These are phyloP conservation scores for Trypoxylon attenuatum DNA, from an alignment of 2,888 invertebrate genomes.

Conservation along the genomic window DNA sequence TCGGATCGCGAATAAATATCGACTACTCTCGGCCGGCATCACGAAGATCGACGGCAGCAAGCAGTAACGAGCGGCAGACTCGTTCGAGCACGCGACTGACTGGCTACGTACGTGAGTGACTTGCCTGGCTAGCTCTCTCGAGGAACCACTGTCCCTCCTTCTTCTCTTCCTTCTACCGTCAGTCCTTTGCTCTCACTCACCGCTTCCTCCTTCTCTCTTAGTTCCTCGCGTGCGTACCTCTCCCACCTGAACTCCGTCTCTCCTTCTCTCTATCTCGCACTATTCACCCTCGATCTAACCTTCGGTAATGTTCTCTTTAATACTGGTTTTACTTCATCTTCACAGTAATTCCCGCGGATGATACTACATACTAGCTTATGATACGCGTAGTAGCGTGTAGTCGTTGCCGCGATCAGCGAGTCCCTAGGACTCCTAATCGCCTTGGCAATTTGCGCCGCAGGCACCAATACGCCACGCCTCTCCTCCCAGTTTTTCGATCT, in stretches of 20 bases:
- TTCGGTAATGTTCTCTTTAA: conserved; percentile 62
- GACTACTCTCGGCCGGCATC: conserved; percentile 15
- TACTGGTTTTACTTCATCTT: no score
- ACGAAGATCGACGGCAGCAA: conserved; percentile 18
- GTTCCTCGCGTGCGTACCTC: conserved; percentile 24
- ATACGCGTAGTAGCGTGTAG: no score
- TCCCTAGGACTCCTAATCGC: neutral
- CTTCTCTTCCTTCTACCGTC: conserved; percentile 23
- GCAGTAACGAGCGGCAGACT: conserved; percentile 35
- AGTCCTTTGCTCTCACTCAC: conserved; percentile 5
- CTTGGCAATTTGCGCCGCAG: neutral
- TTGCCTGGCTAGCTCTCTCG: conserved; percentile 60
- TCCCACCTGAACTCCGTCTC: conserved; percentile 36
- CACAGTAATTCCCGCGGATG: no score
- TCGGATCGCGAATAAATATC: conserved; percentile 1
- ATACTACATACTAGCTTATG: no score
- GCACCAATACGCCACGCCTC: no score
- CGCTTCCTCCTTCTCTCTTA: conserved; percentile 5
- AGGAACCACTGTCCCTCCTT: conserved; percentile 58
- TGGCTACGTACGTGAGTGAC: conserved; percentile 58
- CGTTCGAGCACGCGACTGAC: conserved; percentile 24
- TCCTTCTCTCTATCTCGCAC: no score
- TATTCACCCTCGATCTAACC: no score
- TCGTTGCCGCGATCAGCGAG: neutral
- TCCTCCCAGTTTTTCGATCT: no score